Evolutionary conservation across 2,797 vertebrate genomes (phyloP), one percentile per base, ranked within the genome.

Genomic region (Catharus ustulatus): DNA sequence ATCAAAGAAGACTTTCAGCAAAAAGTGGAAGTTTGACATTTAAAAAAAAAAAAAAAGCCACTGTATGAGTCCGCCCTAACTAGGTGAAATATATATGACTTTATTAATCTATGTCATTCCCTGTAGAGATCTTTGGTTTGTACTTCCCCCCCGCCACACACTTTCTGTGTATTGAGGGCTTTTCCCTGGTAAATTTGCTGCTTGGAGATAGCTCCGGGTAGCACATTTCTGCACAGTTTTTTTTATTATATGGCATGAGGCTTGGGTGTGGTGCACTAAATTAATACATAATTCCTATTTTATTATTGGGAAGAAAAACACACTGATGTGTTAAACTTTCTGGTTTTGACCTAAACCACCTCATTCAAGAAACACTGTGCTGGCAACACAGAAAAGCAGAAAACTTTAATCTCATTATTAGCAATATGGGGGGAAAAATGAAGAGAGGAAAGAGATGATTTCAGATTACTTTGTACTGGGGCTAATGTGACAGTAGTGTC

Each of bases 61-160:
- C 36, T 18, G 2, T 34, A 61, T 38, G 10, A 52, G 42, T 57
- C 75, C 83, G 18, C 18, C 54, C 43, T 71, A 72, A 57, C 19
- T 38, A 34, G 21, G n/a, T 76, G 23, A 76, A 88, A 86, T 10
- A 42, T 5, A 18, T 13, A 62, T 59, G 11, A 22, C 3, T 49
- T 55, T 22, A 66, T 63, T 0, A 32, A 49, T 38, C 30, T 22
- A 19, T 13, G 2, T 40, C 6, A 52, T 80, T 87, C 22, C 23
- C 49, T 54, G 11, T 13, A 67, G 24, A 57, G 30, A 13, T 64
- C n/a, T 84, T 58, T 62, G 20, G 13, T 57, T 74, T 54, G 23
- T 49, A 22, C 15, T 22, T 6, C 2, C 19, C n/a, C 12, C 38
- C 11, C 38, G n/a, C n/a, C n/a, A n/a, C n/a, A n/a, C 2, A 1